Conservation (phyloP, 2,797 vertebrate genomes). For the Artibeus jamaicensis region DNA sequence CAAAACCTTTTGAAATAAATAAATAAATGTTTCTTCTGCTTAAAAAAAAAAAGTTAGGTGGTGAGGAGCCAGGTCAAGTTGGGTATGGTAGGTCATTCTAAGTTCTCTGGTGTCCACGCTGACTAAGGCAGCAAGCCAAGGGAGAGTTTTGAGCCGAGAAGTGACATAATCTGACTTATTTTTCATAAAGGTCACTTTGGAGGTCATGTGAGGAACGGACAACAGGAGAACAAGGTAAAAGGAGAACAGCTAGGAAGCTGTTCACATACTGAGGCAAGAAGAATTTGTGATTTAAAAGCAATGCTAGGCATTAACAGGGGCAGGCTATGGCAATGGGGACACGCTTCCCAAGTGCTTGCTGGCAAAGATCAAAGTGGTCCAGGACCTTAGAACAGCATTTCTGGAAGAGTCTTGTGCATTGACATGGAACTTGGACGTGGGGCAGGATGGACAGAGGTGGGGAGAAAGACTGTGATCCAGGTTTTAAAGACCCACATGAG, state of each 20-base stretch:
- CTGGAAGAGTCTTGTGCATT: not conserved
- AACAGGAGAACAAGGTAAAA: not conserved
- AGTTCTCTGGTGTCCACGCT: not conserved
- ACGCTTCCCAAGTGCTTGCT: not conserved
- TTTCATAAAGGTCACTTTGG: not conserved
- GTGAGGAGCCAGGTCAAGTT: not conserved
- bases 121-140: not conserved
- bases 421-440: not conserved
- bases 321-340: accelerated
- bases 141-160: not conserved
- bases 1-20: slow-evolving; percentile 10
- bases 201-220: not conserved
- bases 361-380: not conserved
- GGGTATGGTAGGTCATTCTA: not conserved
- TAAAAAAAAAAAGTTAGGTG: not conserved
- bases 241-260: not conserved
- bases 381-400: not conserved
- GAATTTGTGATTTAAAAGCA: not conserved
- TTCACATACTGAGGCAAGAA: not conserved
- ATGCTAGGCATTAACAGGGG: not conserved
- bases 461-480: not conserved
- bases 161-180: not conserved
- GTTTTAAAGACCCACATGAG: not conserved
- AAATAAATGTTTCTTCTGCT: slow-evolving; percentile 35
- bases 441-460: not conserved